Percentiles rank a stretch among this genome's conserved stretches.
Evolutionary conservation across 2,888 invertebrate genomes (phyloP).

Genomic region (Scaptomyza parva): DNA sequence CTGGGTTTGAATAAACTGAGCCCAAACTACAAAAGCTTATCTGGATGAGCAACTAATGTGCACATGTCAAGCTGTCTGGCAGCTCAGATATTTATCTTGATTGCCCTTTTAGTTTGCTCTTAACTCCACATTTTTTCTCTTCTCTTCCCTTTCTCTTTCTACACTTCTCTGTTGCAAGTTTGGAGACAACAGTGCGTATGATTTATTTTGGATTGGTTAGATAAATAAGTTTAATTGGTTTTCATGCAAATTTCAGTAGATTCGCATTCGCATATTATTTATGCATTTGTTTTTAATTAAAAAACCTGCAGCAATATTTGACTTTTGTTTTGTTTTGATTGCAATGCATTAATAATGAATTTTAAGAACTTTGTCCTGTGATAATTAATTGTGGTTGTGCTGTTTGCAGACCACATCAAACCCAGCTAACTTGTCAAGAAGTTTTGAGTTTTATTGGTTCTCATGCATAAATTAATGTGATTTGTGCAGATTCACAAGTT

Average conservation of each 20-base stretch:
- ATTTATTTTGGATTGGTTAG: slow-evolving; percentile 54
- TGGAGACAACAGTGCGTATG: slow-evolving; percentile 70
- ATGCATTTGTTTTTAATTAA: slow-evolving; percentile 72
- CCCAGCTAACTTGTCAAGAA: neutral
- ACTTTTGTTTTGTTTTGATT: slow-evolving; percentile 10
- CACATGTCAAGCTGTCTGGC: slow-evolving; percentile 57
- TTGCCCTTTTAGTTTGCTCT: slow-evolving; percentile 37
- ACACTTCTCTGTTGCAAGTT: slow-evolving; percentile 1
- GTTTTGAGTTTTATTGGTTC: slow-evolving; percentile 1
- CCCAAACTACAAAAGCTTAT: slow-evolving; percentile 51
- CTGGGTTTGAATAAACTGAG: slow-evolving; percentile 37
- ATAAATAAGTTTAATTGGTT: slow-evolving; percentile 77
- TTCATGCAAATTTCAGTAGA: slow-evolving; percentile 61
- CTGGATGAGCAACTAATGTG: slow-evolving; percentile 65
- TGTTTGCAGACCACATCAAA: neutral
- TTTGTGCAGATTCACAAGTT: slow-evolving; percentile 24
- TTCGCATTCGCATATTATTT: slow-evolving; percentile 28
- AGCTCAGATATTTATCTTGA: slow-evolving; percentile 61
- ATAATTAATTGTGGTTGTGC: slow-evolving; percentile 2
- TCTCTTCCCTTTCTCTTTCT: too few relatives aligned
- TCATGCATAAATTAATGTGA: slow-evolving; percentile 30
- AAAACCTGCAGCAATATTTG: slow-evolving; percentile 34
- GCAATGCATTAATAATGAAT: slow-evolving; percentile 3
- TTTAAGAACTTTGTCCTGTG: neutral
- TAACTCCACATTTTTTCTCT: neutral